Evolutionary conservation across 2,888 invertebrate species (phyloP).

Genomic region (Folsomia manolachei): DNA sequence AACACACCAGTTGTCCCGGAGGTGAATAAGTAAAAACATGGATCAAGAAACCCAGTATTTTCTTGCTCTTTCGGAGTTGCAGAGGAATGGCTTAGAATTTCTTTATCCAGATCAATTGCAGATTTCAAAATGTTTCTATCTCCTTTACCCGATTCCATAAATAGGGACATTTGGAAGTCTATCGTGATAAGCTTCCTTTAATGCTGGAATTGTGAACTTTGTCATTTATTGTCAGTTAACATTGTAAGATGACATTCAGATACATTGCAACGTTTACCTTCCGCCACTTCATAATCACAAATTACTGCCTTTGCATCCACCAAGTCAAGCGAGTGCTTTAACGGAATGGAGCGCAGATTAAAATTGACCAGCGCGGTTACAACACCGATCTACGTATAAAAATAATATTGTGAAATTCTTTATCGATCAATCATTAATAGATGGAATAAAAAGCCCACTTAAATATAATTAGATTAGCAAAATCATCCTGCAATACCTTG

Average conservation of each 20-base stretch:
- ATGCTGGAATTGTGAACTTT: not conserved
- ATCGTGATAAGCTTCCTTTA: not conserved
- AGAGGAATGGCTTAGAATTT: not conserved
- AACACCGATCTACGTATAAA: constrained; percentile 14
- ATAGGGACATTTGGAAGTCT: not conserved
- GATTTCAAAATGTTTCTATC: not conserved
- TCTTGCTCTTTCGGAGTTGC: not conserved
- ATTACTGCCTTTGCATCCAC: constrained; percentile 13
- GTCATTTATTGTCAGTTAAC: not conserved
- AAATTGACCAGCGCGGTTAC: constrained; percentile 16
- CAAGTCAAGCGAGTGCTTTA: constrained; percentile 15
- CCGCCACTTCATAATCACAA: constrained; percentile 17
- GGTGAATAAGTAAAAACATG: constrained; percentile 20
- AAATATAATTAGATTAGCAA: no score
- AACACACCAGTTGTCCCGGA: constrained; percentile 15
- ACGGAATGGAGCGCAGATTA: constrained; percentile 19
- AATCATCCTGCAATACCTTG: constrained; percentile 61
- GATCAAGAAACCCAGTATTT: constrained; percentile 12
- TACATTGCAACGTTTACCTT: not conserved
- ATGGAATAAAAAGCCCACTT: no score
- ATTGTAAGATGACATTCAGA: not conserved
- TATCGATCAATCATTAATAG: not conserved
- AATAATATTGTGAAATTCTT: not conserved
- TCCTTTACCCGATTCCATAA: not conserved
- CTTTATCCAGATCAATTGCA: constrained; percentile 1